Percentiles rank a stretch among this genome's conserved stretches.
Evolutionary conservation across 37 sponge, comb jelly and placozoan species (phyloP).

Genomic region (Cliona cf. orientalis): DNA sequence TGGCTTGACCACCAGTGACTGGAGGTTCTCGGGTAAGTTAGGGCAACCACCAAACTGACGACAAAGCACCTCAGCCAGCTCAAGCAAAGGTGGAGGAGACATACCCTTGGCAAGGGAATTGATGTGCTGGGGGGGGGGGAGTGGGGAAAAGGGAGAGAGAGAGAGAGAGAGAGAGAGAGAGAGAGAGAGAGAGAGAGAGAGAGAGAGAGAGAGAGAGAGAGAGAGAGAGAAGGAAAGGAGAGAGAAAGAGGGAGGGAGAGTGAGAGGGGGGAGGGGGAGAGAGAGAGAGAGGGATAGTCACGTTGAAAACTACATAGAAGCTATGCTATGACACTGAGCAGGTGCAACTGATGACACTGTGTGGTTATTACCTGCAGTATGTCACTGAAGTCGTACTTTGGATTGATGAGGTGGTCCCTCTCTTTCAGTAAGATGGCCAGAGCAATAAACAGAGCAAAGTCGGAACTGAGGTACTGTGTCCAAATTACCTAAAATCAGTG

Average conservation of each 20-base stretch:
- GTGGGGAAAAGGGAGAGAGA: not conserved
- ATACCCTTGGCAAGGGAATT: constrained; percentile 72
- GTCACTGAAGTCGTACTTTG: constrained; percentile 60
- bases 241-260: not conserved
- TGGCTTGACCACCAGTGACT: constrained; percentile 28
- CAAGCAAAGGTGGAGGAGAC: constrained; percentile 57
- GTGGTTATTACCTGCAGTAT: constrained; percentile 73
- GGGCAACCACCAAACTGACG: constrained; percentile 52
- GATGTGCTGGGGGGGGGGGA: constrained; percentile 58
- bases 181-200: not conserved
- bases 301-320: not conserved
- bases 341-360: too few relatives aligned
- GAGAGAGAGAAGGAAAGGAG: not conserved
- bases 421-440: constrained; percentile 83
- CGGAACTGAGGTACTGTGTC: constrained; percentile 71
- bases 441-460: constrained; percentile 89
- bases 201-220: not conserved
- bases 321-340: too few relatives aligned
- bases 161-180: not conserved
- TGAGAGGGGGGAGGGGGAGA: not conserved
- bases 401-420: constrained; percentile 47
- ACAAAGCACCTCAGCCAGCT: constrained; percentile 73
- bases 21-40: constrained; percentile 46
- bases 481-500: constrained; percentile 91
- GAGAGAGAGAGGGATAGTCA: not conserved